Evolutionary conservation across 1,140 invertebrate species (phyloP).

Genomic region (Venustaconcha ellipsiformis): DNA sequence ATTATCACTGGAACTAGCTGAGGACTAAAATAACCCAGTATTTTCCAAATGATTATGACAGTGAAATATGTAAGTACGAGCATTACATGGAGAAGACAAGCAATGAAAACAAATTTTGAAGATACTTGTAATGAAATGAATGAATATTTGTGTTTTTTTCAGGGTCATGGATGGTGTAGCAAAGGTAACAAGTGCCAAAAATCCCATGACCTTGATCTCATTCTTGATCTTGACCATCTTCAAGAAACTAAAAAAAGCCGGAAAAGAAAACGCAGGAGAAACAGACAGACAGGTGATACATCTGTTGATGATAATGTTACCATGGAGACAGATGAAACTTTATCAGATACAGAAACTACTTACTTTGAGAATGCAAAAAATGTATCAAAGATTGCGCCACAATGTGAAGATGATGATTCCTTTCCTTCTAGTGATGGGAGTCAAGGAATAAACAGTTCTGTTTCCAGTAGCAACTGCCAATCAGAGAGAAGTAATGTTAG

Average conservation of each 20-base stretch:
- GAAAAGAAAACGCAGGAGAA: constrained; percentile 41
- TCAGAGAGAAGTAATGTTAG: constrained; percentile 4
- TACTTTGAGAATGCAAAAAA: not conserved
- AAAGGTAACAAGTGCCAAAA: constrained; percentile 53
- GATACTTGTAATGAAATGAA: constrained; percentile 8
- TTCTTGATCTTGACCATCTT: constrained; percentile 35
- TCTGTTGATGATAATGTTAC: not conserved
- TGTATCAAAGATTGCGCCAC: not conserved
- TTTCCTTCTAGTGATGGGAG: not conserved
- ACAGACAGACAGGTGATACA: constrained; percentile 4
- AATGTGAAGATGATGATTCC: not conserved
- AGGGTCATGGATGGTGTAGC: constrained; percentile 69
- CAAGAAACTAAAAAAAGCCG: constrained; percentile 34
- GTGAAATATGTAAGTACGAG: not conserved
- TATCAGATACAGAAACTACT: not conserved
- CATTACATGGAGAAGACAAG: not conserved
- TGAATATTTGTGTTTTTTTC: constrained; percentile 24
- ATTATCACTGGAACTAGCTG: too few species aligned
- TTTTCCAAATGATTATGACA: too few species aligned
- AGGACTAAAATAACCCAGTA: too few species aligned
- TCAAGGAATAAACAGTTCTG: not conserved
- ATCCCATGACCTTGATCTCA: constrained; percentile 66
- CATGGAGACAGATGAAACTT: constrained; percentile 2
- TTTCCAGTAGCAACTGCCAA: not conserved
- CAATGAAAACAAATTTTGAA: not conserved